Evolutionary conservation across 2,113 vertebrate genomes (phyloP).

Genomic region (Pardalotus punctatus): DNA sequence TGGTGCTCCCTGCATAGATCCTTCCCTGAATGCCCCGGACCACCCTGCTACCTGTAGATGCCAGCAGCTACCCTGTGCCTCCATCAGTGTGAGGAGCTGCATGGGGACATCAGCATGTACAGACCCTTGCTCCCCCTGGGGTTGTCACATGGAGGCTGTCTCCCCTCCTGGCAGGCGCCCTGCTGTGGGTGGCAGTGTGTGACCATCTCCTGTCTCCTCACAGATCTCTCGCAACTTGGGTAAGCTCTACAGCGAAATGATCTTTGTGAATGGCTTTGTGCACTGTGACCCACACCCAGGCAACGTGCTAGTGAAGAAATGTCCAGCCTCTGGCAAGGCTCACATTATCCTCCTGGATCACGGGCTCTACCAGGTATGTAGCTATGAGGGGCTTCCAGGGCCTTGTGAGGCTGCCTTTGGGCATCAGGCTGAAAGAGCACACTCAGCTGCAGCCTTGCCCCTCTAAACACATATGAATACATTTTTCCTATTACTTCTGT

Average conservation of each 20-base stretch:
- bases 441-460: neutral
- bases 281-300: constrained; percentile 98
- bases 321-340: constrained; percentile 73
- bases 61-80: neutral
- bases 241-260: constrained; percentile 96
- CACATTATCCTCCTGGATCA: constrained; percentile 93
- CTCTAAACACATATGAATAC: neutral
- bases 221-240: constrained; percentile 92
- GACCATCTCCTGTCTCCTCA: neutral
- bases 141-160: neutral
- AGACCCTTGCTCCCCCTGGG: neutral
- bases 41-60: neutral
- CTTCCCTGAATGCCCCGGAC: neutral
- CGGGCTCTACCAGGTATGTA: constrained; percentile 92
- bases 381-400: neutral
- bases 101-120: rapidly evolving
- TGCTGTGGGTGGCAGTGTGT: neutral
- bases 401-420: neutral
- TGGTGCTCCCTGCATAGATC: neutral
- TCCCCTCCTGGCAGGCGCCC: neutral
- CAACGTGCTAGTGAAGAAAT: constrained; percentile 89
- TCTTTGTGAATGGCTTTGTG: constrained; percentile 95
- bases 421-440: neutral
- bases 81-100: neutral
- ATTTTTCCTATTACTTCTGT: neutral